Evolutionary conservation across 2,888 invertebrate genomes (phyloP).

Genomic region (Acanthoscelides obtectus): DNA sequence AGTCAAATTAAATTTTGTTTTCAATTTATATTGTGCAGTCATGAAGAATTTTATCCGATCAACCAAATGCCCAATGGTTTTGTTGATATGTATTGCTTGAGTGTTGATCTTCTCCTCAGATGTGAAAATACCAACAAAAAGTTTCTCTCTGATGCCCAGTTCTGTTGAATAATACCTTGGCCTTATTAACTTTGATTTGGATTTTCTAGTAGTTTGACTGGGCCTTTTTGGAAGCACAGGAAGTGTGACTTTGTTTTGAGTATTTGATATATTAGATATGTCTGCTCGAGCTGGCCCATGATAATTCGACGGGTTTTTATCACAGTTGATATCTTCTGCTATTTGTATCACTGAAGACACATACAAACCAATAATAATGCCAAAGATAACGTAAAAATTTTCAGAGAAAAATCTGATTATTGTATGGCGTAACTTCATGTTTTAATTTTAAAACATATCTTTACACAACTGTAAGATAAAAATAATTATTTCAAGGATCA

Average conservation of each 20-base stretch:
- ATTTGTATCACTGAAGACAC: conserved; percentile 30
- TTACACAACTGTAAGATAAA: not conserved
- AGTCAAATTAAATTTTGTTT: conserved; percentile 40
- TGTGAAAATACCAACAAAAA: conserved; percentile 83
- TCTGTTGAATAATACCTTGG: conserved; percentile 95
- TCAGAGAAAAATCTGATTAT: conserved; percentile 24
- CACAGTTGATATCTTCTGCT: conserved; percentile 1
- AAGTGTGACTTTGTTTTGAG: conserved; percentile 23
- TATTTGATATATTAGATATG: not conserved
- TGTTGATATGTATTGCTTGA: conserved; percentile 80
- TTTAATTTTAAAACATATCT: not conserved
- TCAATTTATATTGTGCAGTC: conserved; percentile 45
- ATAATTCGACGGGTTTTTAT: not conserved
- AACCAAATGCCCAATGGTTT: conserved; percentile 77
- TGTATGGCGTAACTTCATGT: not conserved
- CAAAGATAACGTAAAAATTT: conserved; percentile 35
- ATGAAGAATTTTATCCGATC: conserved; percentile 65
- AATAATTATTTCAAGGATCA: not conserved
- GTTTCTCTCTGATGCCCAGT: conserved; percentile 83
- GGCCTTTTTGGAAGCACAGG: conserved; percentile 27
- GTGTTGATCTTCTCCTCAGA: conserved; percentile 67
- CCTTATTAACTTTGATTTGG: conserved; percentile 60
- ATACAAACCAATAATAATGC: conserved; percentile 36
- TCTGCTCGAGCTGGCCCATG: not conserved
- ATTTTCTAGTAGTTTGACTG: conserved; percentile 14